Conservation (phyloP, 2,113 vertebrate genomes). For the Boulengeromyrus knoepffleri region DNA sequence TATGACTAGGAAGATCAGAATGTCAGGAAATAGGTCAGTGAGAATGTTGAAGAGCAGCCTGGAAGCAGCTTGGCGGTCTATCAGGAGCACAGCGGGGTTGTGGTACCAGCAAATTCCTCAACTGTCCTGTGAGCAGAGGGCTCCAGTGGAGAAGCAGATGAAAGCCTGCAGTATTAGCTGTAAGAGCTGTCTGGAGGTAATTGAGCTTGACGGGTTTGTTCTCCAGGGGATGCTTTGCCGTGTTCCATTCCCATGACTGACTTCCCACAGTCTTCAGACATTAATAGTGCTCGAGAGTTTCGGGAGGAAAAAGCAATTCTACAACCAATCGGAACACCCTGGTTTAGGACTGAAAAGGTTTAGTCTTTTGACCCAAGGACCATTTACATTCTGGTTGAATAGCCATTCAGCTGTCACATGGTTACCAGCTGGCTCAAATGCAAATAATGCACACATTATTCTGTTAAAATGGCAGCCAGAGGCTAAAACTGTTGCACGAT, state of each 20-base stretch:
- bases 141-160: neutral
- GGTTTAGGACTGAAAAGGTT: neutral
- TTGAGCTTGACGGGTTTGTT: neutral
- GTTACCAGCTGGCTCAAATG: neutral
- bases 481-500: neutral
- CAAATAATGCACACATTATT: neutral
- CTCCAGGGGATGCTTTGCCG: neutral
- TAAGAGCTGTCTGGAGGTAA: neutral
- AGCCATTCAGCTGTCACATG: neutral
- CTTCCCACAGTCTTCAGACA: neutral
- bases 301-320: neutral
- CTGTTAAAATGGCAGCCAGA: neutral
- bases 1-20: neutral
- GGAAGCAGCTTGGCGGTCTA: neutral
- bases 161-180: neutral
- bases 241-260: conserved; percentile 3
- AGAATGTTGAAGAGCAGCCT: neutral
- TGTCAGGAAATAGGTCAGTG: neutral
- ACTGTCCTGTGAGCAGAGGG: neutral
- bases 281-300: neutral
- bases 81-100: neutral
- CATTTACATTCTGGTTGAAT: neutral
- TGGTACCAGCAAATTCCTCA: neutral
- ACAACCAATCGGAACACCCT: neutral
- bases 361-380: neutral